phyloP scores from a whole-genome alignment of 2,797 vertebrate genomes.

The Etheostoma perlongum region DNA sequence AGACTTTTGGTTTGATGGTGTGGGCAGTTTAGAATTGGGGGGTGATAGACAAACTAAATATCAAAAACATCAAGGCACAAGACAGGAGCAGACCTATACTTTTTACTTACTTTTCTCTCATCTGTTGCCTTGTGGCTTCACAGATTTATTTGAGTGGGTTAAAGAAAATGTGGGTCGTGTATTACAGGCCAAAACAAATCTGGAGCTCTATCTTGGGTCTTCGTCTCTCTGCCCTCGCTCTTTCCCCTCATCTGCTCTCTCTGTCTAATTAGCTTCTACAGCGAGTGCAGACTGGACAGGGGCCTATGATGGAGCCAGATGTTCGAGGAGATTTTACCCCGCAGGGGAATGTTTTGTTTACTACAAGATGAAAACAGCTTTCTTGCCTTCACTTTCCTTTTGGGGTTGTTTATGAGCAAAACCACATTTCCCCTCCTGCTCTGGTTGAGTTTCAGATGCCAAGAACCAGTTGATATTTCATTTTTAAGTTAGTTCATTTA shows the following conservation, averaged over 20 bases:
- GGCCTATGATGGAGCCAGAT: conserved; percentile 82
- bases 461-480: conserved; percentile 39
- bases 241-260: conserved; percentile 77
- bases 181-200: conserved; percentile 59
- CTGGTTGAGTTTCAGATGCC: conserved; percentile 45
- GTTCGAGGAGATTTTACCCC: conserved; percentile 79
- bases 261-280: conserved; percentile 84
- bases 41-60: background rate
- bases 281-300: conserved; percentile 79
- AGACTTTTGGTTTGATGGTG: background rate
- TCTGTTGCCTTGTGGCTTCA: conserved; percentile 40
- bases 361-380: conserved; percentile 81
- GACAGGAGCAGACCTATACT: background rate
- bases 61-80: conserved; percentile 17
- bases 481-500: conserved; percentile 13
- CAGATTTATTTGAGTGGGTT: conserved; percentile 51
- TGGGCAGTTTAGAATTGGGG: background rate
- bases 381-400: conserved; percentile 69
- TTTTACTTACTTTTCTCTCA: conserved; percentile 18
- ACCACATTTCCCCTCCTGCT: conserved; percentile 31
- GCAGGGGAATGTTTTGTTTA: conserved; percentile 82
- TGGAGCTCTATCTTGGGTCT: conserved; percentile 65
- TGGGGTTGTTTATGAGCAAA: conserved; percentile 68
- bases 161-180: conserved; percentile 68
- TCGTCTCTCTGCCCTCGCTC: conserved; percentile 69